These are phyloP conservation scores for Xenops minutus DNA, from an alignment of 2,797 vertebrate species.

Conservation along the genomic window DNA sequence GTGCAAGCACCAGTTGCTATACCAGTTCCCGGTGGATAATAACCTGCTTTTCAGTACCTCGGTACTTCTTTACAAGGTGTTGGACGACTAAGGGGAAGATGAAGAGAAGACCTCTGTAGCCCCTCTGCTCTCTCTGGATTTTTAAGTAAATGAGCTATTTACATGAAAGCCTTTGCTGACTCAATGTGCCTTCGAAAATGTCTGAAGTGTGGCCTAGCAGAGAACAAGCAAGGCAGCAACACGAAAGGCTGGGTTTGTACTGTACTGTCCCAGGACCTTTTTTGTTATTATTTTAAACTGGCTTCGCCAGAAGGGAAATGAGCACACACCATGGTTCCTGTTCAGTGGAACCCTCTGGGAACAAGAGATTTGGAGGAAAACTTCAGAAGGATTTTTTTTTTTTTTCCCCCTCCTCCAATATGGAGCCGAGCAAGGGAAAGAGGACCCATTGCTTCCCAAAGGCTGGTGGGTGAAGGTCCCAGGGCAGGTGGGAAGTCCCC, in stretches of 20 bases:
- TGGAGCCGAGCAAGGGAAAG: not conserved
- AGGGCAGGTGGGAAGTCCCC: not conserved
- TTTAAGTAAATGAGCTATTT: not conserved
- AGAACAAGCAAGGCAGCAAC: not conserved
- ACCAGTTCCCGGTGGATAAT: constrained; percentile 33
- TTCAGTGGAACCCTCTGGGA: not conserved
- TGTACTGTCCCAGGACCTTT: not conserved
- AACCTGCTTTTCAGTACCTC: not conserved
- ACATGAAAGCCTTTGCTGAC: not conserved
- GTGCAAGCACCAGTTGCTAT: constrained; percentile 7
- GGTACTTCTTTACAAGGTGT: not conserved
- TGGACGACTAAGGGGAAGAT: not conserved
- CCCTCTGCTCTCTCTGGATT: not conserved
- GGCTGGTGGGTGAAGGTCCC: not conserved
- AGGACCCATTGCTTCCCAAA: not conserved
- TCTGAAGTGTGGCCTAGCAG: not conserved
- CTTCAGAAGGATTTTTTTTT: not conserved
- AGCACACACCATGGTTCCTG: constrained; percentile 18
- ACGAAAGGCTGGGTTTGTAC: not conserved
- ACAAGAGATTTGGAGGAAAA: not conserved
- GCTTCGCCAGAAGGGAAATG: constrained; percentile 23
- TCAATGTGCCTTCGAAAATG: not conserved
- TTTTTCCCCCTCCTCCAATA: rapidly evolving
- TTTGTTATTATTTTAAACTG: not conserved
- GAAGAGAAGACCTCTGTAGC: not conserved